These are phyloP conservation scores for Pterostichus niger DNA, from an alignment of 2,888 invertebrate genomes.

Conservation along the genomic window DNA sequence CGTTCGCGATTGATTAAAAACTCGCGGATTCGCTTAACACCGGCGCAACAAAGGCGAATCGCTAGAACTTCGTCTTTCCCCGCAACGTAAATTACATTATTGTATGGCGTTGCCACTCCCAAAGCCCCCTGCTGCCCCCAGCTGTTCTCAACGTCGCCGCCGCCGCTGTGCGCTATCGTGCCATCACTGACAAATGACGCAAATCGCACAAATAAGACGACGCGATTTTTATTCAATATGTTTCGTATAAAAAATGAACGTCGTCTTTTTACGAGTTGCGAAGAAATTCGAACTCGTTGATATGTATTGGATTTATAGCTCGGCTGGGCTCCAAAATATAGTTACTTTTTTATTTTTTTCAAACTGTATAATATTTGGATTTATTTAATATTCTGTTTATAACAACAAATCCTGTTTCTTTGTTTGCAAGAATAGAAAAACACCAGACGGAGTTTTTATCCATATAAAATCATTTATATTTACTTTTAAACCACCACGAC, in stretches of 20 bases:
- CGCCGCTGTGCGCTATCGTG: too few species aligned
- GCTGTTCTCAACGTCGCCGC: neutral
- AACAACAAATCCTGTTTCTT: neutral
- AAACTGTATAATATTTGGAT: neutral
- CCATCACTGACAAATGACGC: constrained; percentile 41
- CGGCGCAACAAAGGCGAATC: neutral
- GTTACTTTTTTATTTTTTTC: constrained; percentile 2
- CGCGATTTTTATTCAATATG: constrained; percentile 56
- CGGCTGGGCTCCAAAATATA: neutral
- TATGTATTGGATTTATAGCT: constrained; percentile 21
- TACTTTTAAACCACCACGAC: too few species aligned
- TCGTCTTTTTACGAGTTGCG: constrained; percentile 28
- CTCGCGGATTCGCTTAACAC: constrained; percentile 30
- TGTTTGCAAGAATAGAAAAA: too few species aligned
- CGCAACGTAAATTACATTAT: constrained; percentile 51
- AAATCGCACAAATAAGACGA: constrained; percentile 50
- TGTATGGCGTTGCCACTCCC: neutral
- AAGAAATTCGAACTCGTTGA: constrained; percentile 19
- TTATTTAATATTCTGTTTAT: neutral
- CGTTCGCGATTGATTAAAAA: constrained; percentile 59
- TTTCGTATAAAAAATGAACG: constrained; percentile 43
- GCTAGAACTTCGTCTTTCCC: too few species aligned
- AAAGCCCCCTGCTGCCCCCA: neutral
- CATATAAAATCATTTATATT: too few species aligned
- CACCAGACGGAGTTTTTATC: too few species aligned